phyloP scores from a whole-genome alignment of 1,140 invertebrate species.

The Hyphantria cunea region DNA sequence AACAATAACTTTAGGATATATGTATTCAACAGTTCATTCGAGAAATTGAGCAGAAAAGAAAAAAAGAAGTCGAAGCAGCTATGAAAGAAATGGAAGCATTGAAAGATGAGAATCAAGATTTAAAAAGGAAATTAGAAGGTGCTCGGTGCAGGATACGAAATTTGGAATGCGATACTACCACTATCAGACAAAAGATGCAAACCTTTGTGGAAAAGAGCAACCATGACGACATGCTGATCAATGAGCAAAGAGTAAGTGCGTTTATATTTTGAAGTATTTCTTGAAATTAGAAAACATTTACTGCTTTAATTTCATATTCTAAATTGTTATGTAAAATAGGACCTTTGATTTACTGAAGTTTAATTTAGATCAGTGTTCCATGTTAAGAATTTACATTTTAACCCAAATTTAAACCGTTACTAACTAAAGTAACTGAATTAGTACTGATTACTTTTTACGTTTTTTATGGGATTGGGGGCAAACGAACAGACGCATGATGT shows the following conservation, averaged over 20 bases:
- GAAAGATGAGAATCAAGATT: slow-evolving; percentile 75
- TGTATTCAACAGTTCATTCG: slow-evolving; percentile 66
- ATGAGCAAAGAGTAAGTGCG: slow-evolving; percentile 79
- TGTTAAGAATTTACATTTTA: no score
- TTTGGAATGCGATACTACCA: slow-evolving; percentile 81
- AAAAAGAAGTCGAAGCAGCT: slow-evolving; percentile 78
- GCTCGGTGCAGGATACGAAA: slow-evolving; percentile 82
- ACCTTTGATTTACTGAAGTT: no score
- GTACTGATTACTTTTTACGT: no score
- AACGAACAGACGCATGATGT: no score
- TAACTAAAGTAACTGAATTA: no score
- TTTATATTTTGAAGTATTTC: no score
- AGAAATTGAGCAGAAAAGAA: slow-evolving; percentile 82
- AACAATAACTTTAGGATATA: not conserved
- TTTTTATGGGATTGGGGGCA: no score
- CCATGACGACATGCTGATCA: slow-evolving; percentile 82
- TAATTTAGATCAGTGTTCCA: no score
- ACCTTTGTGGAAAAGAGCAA: slow-evolving; percentile 82
- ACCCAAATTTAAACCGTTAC: no score
- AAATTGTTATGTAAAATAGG: slow-evolving; percentile 1
- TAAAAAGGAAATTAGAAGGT: slow-evolving; percentile 83
- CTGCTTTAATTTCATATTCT: slow-evolving; percentile 15
- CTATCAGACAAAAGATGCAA: slow-evolving; percentile 76
- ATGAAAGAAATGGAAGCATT: slow-evolving; percentile 78
- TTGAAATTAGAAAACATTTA: no score